Evolutionary conservation across 2,113 vertebrate species (phyloP), one percentile per base, ranked within the genome.

Genomic region (Stigmatopora argus): DNA sequence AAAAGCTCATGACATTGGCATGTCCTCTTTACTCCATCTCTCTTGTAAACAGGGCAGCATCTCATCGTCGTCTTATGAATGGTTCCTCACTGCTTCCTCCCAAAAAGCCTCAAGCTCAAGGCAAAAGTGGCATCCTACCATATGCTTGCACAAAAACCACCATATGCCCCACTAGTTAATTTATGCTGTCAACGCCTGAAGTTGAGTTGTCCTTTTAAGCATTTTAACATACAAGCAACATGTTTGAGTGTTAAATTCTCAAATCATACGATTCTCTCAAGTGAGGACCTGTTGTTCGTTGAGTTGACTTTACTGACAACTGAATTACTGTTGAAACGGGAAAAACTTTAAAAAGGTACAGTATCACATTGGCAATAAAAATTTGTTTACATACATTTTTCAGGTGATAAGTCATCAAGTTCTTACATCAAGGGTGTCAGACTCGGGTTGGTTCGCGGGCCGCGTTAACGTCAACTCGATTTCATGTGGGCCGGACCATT

Each of bases 121-220:
- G 62, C 62, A 64, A 75, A 84, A 86, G 75, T 79, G 75, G 73
- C 78, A 78, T 73, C 49, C 70, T 52, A 83, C 82, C 88, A 88
- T 90, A 88, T 89, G 88, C 73, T 79, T 81, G 71, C 67, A 72
- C 57, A 80, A 77, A 48, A 81, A 45, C 70, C 52, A 74, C 88
- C 89, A 89, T 90, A 89, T 90, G 89, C 72, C 72, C 67, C 75
- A 74, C 76, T 88, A 65, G 75, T 82, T 88, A 86, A 87, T 88
- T 87, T 11, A 87, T 88, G 83, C 78, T 72, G 79, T 58, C 72
- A 65, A 75, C 57, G 72, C 84, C 61, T 66, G 48, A 8, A 19
- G 48, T 53, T 66, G 83, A 77, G 78, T 69, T 72, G n/a, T 74
- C 74, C 74, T 19, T 15, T 68, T 34, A 58, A 64, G 60, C 66